Percentiles rank a stretch among this genome's conserved stretches.
Evolutionary conservation across 2,113 vertebrate genomes (phyloP).

Genomic region (Chaenogobius annularis): DNA sequence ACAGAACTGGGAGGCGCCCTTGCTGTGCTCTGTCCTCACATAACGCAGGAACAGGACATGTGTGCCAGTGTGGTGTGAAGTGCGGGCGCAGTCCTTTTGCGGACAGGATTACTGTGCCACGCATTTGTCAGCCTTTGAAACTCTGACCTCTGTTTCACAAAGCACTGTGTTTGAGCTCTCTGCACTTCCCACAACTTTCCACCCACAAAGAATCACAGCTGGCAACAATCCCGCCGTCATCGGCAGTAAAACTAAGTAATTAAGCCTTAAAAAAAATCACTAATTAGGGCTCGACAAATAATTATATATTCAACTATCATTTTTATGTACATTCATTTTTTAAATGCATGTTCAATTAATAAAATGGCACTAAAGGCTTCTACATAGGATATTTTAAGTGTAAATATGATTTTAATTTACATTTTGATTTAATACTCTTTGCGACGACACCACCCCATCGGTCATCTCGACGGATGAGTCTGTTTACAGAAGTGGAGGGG

Average conservation of each 20-base stretch:
- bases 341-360: too few species aligned
- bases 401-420: too few species aligned
- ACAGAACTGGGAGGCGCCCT: background rate
- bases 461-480: too few species aligned
- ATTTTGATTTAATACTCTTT: too few species aligned
- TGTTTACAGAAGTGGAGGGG: too few species aligned
- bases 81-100: constrained; percentile 22
- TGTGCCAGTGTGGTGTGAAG: constrained; percentile 1
- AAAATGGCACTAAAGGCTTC: too few species aligned
- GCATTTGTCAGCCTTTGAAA: constrained; percentile 28
- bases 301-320: too few species aligned
- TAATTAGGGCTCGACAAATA: too few species aligned
- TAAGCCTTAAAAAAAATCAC: too few species aligned
- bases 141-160: constrained; percentile 25
- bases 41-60: background rate
- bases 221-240: background rate
- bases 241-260: background rate
- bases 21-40: background rate
- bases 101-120: constrained; percentile 6
- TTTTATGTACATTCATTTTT: too few species aligned
- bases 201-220: constrained; percentile 28
- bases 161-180: background rate
- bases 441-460: too few species aligned
- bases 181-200: constrained; percentile 6
- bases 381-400: too few species aligned